Conservation (phyloP, 2,888 invertebrate genomes). For the Rapana venosa region DNA sequence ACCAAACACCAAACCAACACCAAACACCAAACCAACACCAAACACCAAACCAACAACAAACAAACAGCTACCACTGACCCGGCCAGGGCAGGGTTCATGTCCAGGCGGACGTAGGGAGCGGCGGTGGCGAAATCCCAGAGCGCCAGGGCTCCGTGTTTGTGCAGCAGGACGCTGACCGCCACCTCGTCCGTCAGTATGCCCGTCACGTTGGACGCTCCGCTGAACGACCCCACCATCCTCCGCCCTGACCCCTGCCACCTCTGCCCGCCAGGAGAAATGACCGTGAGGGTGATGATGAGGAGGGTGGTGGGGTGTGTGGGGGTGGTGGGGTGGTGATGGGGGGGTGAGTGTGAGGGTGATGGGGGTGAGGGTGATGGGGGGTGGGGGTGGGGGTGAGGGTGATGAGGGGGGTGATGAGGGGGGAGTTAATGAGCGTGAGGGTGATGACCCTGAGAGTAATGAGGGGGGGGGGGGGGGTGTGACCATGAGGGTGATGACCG, state of each 20-base stretch:
- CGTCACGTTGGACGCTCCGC: constrained; percentile 92
- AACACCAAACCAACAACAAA: background rate
- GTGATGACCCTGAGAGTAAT: no score
- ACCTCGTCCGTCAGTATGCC: constrained; percentile 92
- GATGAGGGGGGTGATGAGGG: no score
- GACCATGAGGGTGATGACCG: no score
- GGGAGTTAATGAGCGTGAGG: no score
- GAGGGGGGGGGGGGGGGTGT: no score
- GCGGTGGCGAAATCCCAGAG: constrained; percentile 95
- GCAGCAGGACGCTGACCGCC: constrained; percentile 88
- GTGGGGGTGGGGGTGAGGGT: no score
- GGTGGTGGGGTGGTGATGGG: background rate
- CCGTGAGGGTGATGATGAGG: no score
- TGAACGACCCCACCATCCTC: constrained; percentile 90
- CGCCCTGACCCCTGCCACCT: constrained; percentile 78
- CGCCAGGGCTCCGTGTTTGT: constrained; percentile 89
- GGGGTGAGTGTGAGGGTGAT: no score
- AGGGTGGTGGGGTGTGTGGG: background rate
- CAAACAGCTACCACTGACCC: constrained; percentile 79
- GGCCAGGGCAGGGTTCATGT: constrained; percentile 89
- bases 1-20: background rate
- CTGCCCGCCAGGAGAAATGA: background rate
- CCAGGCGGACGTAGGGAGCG: constrained; percentile 87
- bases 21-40: background rate
- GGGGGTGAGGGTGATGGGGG: no score